Evolutionary conservation across 1,140 invertebrate genomes (phyloP), one percentile per base, ranked within the genome.

Genomic region (Dendrolimus punctatus): DNA sequence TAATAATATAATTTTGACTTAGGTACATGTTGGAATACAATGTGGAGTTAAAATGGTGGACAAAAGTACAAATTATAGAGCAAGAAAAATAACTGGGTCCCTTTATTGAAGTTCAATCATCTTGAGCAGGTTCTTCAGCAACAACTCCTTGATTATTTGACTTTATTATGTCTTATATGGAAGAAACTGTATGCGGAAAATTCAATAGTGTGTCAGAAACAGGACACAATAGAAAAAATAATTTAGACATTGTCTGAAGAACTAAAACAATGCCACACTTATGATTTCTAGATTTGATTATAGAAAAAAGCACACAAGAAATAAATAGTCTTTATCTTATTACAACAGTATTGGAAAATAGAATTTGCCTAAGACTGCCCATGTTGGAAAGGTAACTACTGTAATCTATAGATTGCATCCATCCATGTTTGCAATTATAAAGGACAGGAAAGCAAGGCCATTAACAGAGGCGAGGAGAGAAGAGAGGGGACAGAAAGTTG

Each of bases 41-140:
- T 51, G 49, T n/a, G 36, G 43, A 51, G 39, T 51, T 40, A 51
- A 51, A 39, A 51, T 51, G 49, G 49, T 51, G 38, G 49, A 51
- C 40, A 51, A 51, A 41, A 51, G 49, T 42, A 51, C 49, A 36
- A 51, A 51, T 39, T 51, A 51, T 42, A 51, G 43, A 51, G 38
- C 40, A 40, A 51, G 49, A 41, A 51, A 51, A 51, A 6, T n/a
- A 39, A 36, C 49, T 6, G 43, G 40, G 23, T 42, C 10, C 40
- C 40, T 37, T 41, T 36, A 41, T 39, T 9, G 9, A 40, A 51
- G 2, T 51, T 10, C 40, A 42, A 36, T 51, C 40, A 36, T 42
- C 49, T 42, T 39, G 41, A 51, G 49, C 41, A 39, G 37, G 40
- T 42, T 51, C 49, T 42, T 51, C 49, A 23, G 49, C 49, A 51